Conservation (phyloP, 2,797 vertebrate species). For the Chaenodraco wilsoni region DNA sequence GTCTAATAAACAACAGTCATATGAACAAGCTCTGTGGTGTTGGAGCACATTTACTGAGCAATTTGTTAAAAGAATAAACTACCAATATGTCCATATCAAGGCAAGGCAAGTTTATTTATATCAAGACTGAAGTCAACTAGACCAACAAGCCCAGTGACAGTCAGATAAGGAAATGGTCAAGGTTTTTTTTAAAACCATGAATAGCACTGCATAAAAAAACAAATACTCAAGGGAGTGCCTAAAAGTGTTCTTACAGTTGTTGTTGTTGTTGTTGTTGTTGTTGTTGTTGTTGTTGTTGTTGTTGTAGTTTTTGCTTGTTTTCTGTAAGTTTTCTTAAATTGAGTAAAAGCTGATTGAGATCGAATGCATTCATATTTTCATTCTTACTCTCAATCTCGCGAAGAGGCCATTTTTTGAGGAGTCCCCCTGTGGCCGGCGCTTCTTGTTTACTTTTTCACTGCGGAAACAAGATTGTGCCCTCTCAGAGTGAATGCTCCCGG, state of each 20-base stretch:
- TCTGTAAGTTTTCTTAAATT: not conserved
- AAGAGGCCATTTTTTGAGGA: too few species aligned
- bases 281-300: too few species aligned
- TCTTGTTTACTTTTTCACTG: not conserved
- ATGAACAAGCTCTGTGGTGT: not conserved
- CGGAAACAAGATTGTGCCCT: not conserved
- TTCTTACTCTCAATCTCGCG: not conserved
- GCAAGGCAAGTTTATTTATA: not conserved
- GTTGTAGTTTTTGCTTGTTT: not conserved
- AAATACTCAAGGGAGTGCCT: not conserved
- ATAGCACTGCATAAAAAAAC: not conserved
- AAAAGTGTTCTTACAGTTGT: not conserved
- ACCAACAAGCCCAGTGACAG: not conserved
- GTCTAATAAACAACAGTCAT: slow-evolving; percentile 27
- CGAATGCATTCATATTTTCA: not conserved
- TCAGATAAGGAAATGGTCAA: not conserved
- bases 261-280: too few species aligned
- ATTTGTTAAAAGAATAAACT: not conserved
- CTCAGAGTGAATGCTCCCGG: not conserved
- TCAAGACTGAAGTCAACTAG: not conserved
- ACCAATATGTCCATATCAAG: not conserved
- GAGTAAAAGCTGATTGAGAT: not conserved
- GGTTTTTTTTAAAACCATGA: not conserved
- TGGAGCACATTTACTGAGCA: slow-evolving; percentile 5
- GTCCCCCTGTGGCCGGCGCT: not conserved